Base-by-base conservation (phyloP, 2,888 invertebrate species). In the Chironomus riparius region DNA sequence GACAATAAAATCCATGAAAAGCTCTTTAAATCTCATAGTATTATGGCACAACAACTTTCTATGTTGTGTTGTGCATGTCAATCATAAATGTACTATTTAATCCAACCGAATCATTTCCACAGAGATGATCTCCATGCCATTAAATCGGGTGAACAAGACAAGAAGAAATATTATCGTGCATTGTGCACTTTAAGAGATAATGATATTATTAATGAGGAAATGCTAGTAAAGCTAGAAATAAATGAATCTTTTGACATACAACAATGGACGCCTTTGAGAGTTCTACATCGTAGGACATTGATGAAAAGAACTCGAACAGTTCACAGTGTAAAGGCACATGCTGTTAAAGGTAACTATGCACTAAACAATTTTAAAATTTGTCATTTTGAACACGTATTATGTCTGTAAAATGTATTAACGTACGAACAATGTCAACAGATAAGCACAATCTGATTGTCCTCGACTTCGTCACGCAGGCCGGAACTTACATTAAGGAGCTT, bases 401-500 rank as follows among this genome's bases (percentile, higher is more conserved):
- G 38, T 38, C 38, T 38, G 2, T 38, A 38, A 38, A 38, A 38
- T 38, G 10, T 68, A 15, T 68, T 68, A n/a, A 38, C 22, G 38
- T 38, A 24, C 21, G 12, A 65, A 21, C 5, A 65, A 24, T 65
- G 38, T 38, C 38, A 38, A 38, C 12, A 76, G 47, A 47, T 50
- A 81, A 83, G 79, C 79, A 79, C 0, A 79, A 80, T 4, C 72
- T 80, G 7, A 88, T 97, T 79, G 85, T 87, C 69, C 80, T 96
- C 38, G 87, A 88, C 77, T 79, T 96, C 21, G 88, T 87, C 70
- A 94, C 95, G 0, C 92, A 95, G 81, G 97, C 97, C 10, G 97
- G 97, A 62, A 95, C 97, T 56, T 99, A 99, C 82, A 90, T 99
- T 1, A 99, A 99, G 85, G 98, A 99, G 86, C 94, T 98, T 86